Percentiles rank a stretch among this genome's conserved stretches.
phyloP scores from a whole-genome alignment of 2,113 vertebrate genomes.

The Trogon melanurus region DNA sequence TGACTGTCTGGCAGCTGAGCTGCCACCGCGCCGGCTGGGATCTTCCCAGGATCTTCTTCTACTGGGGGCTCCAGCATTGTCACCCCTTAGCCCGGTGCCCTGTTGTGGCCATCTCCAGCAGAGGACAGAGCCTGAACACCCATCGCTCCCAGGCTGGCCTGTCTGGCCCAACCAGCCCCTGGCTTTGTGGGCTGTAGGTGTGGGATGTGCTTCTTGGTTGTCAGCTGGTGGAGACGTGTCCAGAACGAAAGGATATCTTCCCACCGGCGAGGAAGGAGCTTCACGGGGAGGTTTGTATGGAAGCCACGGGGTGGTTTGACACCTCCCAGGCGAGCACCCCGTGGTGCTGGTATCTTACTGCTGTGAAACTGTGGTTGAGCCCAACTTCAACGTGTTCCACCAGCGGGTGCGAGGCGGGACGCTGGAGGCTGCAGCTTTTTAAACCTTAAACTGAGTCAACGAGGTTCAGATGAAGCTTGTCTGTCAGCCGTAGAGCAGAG shows the following conservation, averaged over 20 bases:
- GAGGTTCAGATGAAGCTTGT: background rate
- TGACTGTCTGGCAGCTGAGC: background rate
- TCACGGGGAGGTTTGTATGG: accelerated
- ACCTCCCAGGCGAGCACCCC: background rate
- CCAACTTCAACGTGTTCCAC: accelerated
- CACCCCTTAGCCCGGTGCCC: background rate
- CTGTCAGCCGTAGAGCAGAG: accelerated
- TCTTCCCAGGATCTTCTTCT: too few species aligned
- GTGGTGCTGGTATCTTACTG: accelerated
- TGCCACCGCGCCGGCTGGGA: accelerated
- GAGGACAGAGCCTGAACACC: background rate
- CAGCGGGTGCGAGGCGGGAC: accelerated
- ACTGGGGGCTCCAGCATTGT: background rate
- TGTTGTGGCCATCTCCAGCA: background rate
- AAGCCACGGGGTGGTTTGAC: accelerated
- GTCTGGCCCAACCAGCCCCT: background rate
- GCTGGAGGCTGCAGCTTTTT: background rate
- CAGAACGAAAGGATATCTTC: background rate
- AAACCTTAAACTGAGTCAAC: background rate
- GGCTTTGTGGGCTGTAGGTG: background rate
- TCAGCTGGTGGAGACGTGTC: background rate
- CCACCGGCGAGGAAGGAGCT: background rate
- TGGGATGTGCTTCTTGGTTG: background rate
- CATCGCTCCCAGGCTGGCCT: background rate
- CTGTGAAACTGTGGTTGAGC: background rate